These are phyloP conservation scores for Mus pahari DNA, from an alignment of 2,113 vertebrate species.

Conservation along the genomic window DNA sequence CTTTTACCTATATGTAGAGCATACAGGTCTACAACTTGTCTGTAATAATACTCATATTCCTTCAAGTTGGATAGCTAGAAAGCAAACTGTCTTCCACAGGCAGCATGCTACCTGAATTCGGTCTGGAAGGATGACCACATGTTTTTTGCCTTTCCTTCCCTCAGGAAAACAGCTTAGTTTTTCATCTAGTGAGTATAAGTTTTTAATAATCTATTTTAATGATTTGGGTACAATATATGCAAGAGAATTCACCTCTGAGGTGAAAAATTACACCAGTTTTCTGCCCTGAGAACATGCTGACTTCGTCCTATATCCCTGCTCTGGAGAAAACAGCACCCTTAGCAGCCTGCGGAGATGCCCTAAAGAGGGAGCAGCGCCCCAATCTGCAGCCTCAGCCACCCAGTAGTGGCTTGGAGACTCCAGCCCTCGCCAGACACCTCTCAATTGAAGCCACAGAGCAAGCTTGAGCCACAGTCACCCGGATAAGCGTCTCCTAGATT, in stretches of 20 bases:
- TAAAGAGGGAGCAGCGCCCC: background rate
- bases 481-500: background rate
- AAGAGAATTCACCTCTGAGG: background rate
- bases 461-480: background rate
- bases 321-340: background rate
- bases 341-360: accelerated
- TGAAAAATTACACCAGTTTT: background rate
- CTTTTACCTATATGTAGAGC: background rate
- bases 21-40: background rate
- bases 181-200: background rate
- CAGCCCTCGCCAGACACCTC: background rate
- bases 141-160: background rate
- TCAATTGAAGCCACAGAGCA: background rate
- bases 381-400: background rate
- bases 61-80: background rate
- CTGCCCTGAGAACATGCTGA: background rate
- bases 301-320: background rate
- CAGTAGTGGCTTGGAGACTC: background rate
- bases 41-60: background rate
- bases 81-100: background rate
- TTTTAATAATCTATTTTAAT: constrained; percentile 18
- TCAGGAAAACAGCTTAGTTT: background rate
- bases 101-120: background rate
- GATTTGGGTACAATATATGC: background rate
- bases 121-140: constrained; percentile 17